A percentile compares a stretch with the other conserved stretches of the same genome.
Conservation (phyloP, 2,113 vertebrate genomes). For the Oryzias curvinotus region DNA sequence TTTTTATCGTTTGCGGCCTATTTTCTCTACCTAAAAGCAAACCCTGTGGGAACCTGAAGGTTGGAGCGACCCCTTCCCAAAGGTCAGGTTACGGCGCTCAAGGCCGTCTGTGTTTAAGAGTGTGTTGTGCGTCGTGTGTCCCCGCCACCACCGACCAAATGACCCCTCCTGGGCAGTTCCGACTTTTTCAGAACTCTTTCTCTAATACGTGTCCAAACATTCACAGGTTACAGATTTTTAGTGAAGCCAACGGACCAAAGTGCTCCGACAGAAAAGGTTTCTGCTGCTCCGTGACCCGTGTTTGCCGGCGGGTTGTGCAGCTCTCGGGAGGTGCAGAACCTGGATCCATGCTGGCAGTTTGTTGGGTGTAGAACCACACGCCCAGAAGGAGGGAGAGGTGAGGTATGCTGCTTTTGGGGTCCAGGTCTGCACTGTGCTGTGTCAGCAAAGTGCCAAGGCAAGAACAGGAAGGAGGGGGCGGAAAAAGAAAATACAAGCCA, state of each 20-base stretch:
- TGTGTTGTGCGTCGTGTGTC: constrained; percentile 19
- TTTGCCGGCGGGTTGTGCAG: constrained; percentile 44
- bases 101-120: constrained; percentile 30
- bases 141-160: constrained; percentile 13
- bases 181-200: too few relatives aligned
- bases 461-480: constrained; percentile 8
- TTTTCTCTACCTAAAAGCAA: background rate
- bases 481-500: constrained; percentile 19
- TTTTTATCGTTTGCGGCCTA: background rate
- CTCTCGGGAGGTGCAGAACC: constrained; percentile 58
- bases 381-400: constrained; percentile 22
- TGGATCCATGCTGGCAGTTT: constrained; percentile 53
- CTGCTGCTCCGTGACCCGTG: constrained; percentile 23
- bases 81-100: constrained; percentile 27
- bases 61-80: background rate
- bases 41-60: background rate
- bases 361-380: constrained; percentile 45
- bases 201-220: too few relatives aligned
- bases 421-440: constrained; percentile 40
- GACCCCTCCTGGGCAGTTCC: too few relatives aligned
- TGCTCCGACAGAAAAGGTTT: too few relatives aligned
- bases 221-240: too few relatives aligned
- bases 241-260: too few relatives aligned
- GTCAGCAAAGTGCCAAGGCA: constrained; percentile 53
- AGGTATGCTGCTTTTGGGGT: constrained; percentile 7